These are phyloP conservation scores for Monarcha castaneiventris DNA, from an alignment of 2,113 vertebrate species.

Conservation along the genomic window DNA sequence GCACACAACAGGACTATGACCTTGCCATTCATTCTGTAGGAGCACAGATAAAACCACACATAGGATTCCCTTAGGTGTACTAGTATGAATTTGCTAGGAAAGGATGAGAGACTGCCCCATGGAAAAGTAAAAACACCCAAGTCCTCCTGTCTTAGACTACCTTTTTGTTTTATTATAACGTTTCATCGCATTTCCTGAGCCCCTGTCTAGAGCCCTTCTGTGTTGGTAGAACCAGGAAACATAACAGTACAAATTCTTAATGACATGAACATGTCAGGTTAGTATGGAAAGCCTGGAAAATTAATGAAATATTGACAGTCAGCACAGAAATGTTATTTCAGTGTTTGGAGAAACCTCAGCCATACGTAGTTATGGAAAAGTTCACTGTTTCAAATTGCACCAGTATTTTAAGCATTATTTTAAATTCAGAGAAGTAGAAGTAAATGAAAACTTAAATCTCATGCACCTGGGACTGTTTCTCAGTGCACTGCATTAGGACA, in stretches of 20 bases:
- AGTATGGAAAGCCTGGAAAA: not conserved
- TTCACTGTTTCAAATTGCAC: not conserved
- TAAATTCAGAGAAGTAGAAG: not conserved
- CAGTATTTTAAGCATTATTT: not conserved
- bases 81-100: not conserved
- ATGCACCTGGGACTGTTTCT: not conserved
- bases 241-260: not conserved
- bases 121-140: not conserved
- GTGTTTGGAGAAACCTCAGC: not conserved
- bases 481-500: not conserved
- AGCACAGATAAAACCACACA: not conserved
- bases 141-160: not conserved
- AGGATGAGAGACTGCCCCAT: not conserved
- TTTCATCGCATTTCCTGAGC: not conserved
- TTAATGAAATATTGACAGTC: not conserved
- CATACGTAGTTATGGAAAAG: not conserved
- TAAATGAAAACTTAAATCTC: not conserved
- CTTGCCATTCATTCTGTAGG: not conserved
- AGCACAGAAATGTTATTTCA: not conserved
- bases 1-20: not conserved
- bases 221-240: not conserved
- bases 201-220: not conserved
- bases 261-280: not conserved
- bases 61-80: not conserved
- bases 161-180: not conserved